Percentiles rank a stretch among this genome's conserved stretches.
phyloP scores from a whole-genome alignment of 2,888 invertebrate genomes.

The Argyresthia goedartella region DNA sequence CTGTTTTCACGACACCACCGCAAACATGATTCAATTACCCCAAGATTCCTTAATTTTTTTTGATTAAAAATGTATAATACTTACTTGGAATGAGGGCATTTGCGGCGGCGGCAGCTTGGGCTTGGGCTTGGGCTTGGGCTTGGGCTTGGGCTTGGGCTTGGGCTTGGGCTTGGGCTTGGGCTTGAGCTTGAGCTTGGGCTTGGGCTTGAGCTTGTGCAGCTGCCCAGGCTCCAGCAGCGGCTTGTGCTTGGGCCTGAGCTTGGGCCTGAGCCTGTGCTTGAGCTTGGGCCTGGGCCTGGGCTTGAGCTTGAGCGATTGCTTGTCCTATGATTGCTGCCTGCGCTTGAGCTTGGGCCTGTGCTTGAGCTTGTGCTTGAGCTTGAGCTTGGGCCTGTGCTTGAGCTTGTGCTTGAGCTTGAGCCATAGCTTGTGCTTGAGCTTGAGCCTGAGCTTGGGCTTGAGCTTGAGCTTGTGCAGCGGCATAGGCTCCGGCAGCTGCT shows the following conservation, averaged over 20 bases:
- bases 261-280: neutral
- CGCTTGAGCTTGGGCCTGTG: conserved; percentile 1
- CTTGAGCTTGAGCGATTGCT: neutral
- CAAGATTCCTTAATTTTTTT: too few species aligned
- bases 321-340: neutral
- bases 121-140: neutral
- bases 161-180: neutral
- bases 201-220: conserved; percentile 6
- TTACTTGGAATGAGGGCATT: neutral
- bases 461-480: conserved; percentile 1
- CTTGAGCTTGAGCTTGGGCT: conserved; percentile 5
- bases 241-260: neutral
- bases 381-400: neutral
- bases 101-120: neutral
- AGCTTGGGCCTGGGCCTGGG: neutral
- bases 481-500: neutral
- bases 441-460: conserved; percentile 1
- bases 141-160: neutral
- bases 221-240: neutral
- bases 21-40: too few species aligned
- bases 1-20: too few species aligned
- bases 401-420: neutral
- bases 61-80: too few species aligned
- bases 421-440: neutral
- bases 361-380: neutral